These are phyloP conservation scores for Drosophila mimica DNA, from an alignment of 2,888 invertebrate genomes.

Conservation along the genomic window DNA sequence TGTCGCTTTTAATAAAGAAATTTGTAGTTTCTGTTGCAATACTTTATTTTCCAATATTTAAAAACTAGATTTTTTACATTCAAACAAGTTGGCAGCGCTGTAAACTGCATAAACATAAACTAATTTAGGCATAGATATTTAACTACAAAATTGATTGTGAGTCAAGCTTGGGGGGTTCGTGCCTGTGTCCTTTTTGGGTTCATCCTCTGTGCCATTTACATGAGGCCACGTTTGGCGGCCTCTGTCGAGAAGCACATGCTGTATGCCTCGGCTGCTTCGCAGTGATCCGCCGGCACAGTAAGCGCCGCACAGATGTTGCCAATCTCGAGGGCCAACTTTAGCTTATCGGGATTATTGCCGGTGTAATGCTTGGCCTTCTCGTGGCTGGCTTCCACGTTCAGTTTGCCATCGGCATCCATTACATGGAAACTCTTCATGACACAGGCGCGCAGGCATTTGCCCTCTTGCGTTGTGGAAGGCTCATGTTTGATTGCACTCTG, in stretches of 20 bases:
- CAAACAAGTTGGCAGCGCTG: slow-evolving; percentile 2
- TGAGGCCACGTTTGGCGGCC: slow-evolving; percentile 62
- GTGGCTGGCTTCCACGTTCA: slow-evolving; percentile 51
- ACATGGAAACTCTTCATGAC: slow-evolving; percentile 71
- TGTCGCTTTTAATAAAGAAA: not conserved
- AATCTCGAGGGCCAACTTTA: slow-evolving; percentile 65
- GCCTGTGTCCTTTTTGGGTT: not conserved
- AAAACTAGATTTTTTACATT: not conserved
- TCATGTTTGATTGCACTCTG: slow-evolving; percentile 57
- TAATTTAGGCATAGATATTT: not conserved
- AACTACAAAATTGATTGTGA: not conserved
- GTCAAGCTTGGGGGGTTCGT: not conserved
- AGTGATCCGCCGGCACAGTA: slow-evolving; percentile 67
- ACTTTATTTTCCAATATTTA: not conserved
- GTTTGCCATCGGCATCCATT: slow-evolving; percentile 70
- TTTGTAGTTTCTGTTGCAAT: not conserved
- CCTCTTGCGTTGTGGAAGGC: slow-evolving; percentile 62
- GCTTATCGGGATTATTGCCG: slow-evolving; percentile 62
- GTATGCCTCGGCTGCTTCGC: slow-evolving; percentile 80
- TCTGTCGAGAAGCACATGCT: slow-evolving; percentile 68
- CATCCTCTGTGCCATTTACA: slow-evolving; percentile 21
- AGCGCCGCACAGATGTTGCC: slow-evolving; percentile 59
- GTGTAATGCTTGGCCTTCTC: slow-evolving; percentile 61
- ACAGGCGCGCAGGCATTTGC: slow-evolving; percentile 79
- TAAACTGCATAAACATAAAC: not conserved